A percentile compares a stretch with the other conserved stretches of the same genome.
Evolutionary conservation across 1,140 invertebrate species (phyloP).

Genomic region (Brachionus manjavacas): DNA sequence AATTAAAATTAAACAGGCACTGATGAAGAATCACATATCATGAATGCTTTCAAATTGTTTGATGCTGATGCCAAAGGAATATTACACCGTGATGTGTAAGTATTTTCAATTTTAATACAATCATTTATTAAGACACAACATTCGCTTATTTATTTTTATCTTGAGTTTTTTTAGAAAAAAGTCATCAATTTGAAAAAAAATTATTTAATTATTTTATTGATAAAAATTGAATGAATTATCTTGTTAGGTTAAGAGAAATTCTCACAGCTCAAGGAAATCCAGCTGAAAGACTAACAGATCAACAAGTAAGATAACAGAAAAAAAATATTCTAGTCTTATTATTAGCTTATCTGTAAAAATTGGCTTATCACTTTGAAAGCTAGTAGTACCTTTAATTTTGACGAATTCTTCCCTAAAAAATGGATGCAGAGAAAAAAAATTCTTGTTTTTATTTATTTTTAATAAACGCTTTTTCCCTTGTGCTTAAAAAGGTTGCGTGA

Average conservation of each 20-base stretch:
- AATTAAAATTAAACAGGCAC: constrained; percentile 54
- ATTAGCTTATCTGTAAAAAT: neutral
- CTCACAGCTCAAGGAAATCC: constrained; percentile 26
- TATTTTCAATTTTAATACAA: constrained; percentile 47
- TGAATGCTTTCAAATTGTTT: constrained; percentile 80
- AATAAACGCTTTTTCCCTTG: neutral
- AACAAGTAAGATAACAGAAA: constrained; percentile 3
- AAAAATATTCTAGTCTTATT: neutral
- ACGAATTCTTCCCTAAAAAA: neutral
- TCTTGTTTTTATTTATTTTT: neutral
- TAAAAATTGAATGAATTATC: neutral
- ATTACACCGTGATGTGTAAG: constrained; percentile 30
- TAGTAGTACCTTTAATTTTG: neutral
- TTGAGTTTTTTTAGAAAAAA: too few relatives aligned
- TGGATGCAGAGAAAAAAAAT: neutral
- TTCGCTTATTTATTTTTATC: constrained; percentile 45
- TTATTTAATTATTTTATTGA: too few relatives aligned
- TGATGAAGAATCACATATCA: constrained; percentile 89
- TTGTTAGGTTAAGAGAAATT: constrained; percentile 29
- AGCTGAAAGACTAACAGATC: constrained; percentile 24
- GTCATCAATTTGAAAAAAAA: constrained; percentile 54
- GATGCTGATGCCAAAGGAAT: constrained; percentile 64
- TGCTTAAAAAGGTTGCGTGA: constrained; percentile 31
- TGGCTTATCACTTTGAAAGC: neutral
- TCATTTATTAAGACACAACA: constrained; percentile 62